Base-by-base conservation (phyloP, 2,797 vertebrate species). In the Gobio occitaniae region DNA sequence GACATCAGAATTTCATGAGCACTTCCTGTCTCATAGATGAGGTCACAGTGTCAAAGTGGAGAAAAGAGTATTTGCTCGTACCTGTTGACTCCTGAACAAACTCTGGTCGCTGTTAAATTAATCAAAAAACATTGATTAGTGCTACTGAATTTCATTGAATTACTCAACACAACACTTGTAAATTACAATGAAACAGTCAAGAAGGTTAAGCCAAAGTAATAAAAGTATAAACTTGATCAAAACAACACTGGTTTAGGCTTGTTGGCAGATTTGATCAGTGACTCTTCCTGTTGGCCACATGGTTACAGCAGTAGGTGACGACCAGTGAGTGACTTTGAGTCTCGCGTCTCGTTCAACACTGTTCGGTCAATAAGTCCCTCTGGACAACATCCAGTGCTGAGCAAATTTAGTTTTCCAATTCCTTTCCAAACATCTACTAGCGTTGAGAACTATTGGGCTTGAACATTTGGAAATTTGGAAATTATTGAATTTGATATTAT, bases 71-170 rank as follows among this genome's bases (percentile, higher is more conserved):
- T 52, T 32, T 32, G 71, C 48, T 52, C 8, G 0, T 74, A 74
- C 71, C 71, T 74, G 71, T 19, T 52, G 16, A 74, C 48, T 74
- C 48, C 71, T 52, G 71, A 74, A 74, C 71, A 74, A 74, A 52
- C 25, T 17, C 25, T 52, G 71, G 71, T 74, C 36, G 16, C 71
- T 74, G 71, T 50, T 32, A 52, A 74, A 52, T 17, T 5, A 4
- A 74, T 32, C 70, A 74, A 9, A 72, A 52, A 74, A 36, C 71
- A 74, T 74, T 52, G 25, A 50, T 74, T 32, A 74, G 71, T 36
- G 48, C n/a, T 38, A 32, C 25, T 17, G 25, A 9, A 32, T 36
- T 32, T 32, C 0, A 11, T 36, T 74, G 13, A 32, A 3, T 0
- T 3, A 47, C 16, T 47, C 4, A 74, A 4, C 3, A 52, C 6